These are phyloP conservation scores for Falco novaeseelandiae DNA, from an alignment of 2,797 vertebrate genomes.

Conservation along the genomic window DNA sequence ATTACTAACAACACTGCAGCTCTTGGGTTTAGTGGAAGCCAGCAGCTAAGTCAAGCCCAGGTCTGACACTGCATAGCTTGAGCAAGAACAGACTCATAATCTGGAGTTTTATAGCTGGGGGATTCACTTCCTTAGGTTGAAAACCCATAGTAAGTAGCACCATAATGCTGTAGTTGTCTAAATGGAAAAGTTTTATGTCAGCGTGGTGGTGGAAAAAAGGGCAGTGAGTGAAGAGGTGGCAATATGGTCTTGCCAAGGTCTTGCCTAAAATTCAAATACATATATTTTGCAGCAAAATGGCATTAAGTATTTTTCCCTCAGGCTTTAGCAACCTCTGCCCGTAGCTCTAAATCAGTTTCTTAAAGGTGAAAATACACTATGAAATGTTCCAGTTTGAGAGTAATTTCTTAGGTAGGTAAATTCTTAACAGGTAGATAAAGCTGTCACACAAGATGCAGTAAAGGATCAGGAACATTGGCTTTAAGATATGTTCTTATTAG, in stretches of 20 bases:
- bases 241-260: background rate
- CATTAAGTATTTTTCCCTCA: background rate
- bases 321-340: background rate
- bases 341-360: background rate
- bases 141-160: background rate
- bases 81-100: background rate
- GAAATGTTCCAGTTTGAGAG: background rate
- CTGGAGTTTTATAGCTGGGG: background rate
- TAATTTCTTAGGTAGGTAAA: background rate
- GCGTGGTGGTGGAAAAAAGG: accelerated
- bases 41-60: background rate
- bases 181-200: background rate
- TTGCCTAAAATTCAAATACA: background rate
- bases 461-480: background rate
- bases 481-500: background rate
- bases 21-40: background rate
- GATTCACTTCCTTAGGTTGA: background rate
- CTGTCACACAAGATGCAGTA: background rate
- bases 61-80: background rate
- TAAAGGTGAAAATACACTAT: background rate
- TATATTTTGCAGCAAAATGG: background rate
- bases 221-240: background rate
- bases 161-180: background rate
- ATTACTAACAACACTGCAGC: background rate
- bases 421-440: constrained; percentile 29